Conservation (phyloP, 2,113 vertebrate species). For the Alexandromys fortis region DNA sequence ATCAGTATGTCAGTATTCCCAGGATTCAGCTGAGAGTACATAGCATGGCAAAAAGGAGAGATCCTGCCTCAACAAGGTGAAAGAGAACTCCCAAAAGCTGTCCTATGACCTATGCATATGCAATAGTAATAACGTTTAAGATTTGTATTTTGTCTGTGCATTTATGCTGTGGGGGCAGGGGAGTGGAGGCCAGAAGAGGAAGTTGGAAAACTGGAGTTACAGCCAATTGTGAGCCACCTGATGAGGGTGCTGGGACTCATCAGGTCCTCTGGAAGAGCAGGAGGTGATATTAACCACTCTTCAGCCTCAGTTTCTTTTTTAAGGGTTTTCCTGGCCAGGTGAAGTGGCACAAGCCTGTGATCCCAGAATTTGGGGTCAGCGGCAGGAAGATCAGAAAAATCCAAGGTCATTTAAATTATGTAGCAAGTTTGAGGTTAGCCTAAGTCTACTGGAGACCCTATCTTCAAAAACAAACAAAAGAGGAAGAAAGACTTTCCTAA, state of each 20-base stretch:
- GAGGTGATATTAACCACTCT: background rate
- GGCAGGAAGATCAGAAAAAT: background rate
- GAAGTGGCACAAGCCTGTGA: background rate
- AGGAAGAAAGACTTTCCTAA: background rate
- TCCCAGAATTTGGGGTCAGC: background rate
- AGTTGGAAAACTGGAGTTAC: background rate
- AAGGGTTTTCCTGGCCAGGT: background rate
- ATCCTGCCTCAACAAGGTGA: background rate
- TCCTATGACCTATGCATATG: background rate
- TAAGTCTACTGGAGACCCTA: background rate
- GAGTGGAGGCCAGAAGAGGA: background rate
- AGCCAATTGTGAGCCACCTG: background rate
- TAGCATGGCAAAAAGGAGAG: background rate
- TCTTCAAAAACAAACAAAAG: background rate
- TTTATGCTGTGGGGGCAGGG: background rate
- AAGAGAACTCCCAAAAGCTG: background rate
- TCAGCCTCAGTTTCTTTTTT: background rate
- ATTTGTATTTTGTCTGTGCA: background rate
- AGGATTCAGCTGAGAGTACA: background rate
- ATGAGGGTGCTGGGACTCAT: background rate
- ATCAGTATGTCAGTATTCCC: background rate
- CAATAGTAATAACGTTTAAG: background rate
- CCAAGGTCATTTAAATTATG: background rate
- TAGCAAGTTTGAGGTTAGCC: background rate
- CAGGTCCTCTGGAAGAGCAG: background rate